A percentile compares a stretch with the other conserved stretches of the same genome.
Evolutionary conservation across 2,113 vertebrate species (phyloP).

Genomic region (Crotalus viridis): DNA sequence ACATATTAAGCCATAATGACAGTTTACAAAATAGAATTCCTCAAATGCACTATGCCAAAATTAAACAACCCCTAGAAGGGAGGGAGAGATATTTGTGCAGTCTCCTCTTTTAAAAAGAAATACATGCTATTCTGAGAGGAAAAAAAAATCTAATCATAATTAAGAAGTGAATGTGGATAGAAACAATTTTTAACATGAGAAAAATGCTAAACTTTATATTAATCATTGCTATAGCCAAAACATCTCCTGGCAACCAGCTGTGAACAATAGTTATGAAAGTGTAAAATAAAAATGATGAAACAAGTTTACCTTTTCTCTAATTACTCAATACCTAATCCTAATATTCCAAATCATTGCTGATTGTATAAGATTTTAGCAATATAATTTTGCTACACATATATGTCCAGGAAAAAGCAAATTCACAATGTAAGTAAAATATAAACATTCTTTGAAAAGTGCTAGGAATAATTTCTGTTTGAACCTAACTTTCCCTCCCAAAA

Average conservation of each 20-base stretch:
- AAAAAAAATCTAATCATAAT: background rate
- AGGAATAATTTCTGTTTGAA: background rate
- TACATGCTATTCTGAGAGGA: background rate
- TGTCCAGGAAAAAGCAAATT: background rate
- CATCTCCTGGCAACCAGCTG: background rate
- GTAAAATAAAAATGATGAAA: background rate
- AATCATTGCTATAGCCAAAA: background rate
- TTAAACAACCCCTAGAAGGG: background rate
- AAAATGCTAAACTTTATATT: background rate
- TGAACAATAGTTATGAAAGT: background rate
- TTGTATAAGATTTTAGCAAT: background rate
- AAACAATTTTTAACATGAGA: background rate
- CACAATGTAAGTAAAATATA: background rate
- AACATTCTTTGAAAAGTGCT: background rate
- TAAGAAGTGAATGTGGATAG: too few relatives aligned
- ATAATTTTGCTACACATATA: background rate
- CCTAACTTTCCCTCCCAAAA: background rate
- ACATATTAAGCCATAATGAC: background rate
- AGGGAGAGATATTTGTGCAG: background rate
- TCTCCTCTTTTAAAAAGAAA: background rate
- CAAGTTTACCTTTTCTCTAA: constrained; percentile 18
- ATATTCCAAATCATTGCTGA: background rate
- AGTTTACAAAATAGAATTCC: background rate
- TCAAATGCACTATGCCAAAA: background rate
- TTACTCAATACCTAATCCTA: constrained; percentile 45